These are phyloP conservation scores for Cheilosia impressa DNA, from an alignment of 2,888 invertebrate species.

Conservation along the genomic window DNA sequence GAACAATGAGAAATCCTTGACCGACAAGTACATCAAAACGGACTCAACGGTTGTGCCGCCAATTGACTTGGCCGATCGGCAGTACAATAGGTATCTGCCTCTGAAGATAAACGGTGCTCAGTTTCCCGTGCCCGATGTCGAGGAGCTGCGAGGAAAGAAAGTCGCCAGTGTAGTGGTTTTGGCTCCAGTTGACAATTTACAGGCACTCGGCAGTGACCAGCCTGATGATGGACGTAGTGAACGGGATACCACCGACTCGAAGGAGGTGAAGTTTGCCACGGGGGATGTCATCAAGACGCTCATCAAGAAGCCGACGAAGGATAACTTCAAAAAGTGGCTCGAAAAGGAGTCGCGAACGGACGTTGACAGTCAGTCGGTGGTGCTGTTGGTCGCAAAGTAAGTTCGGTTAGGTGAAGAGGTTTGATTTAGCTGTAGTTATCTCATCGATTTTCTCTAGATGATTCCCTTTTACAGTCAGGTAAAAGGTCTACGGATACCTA, in stretches of 20 bases:
- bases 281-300: constrained; percentile 91
- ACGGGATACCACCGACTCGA: constrained; percentile 86
- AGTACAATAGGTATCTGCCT: constrained; percentile 93
- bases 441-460: too few relatives aligned
- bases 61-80: constrained; percentile 89
- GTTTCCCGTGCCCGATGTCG: constrained; percentile 92
- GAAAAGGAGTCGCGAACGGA: constrained; percentile 90
- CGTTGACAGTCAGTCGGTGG: constrained; percentile 91
- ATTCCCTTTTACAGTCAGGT: too few relatives aligned
- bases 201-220: constrained; percentile 77
- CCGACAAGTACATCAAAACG: constrained; percentile 88
- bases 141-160: constrained; percentile 89
- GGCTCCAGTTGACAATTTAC: constrained; percentile 90
- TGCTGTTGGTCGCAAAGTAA: constrained; percentile 92
- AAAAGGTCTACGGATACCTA: too few relatives aligned
- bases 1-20: constrained; percentile 89
- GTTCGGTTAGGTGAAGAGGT: constrained; percentile 78
- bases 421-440: too few relatives aligned
- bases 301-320: constrained; percentile 89
- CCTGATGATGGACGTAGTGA: constrained; percentile 84
- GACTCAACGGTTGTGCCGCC: constrained; percentile 90
- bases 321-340: constrained; percentile 92
- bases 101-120: constrained; percentile 93
- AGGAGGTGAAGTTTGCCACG: constrained; percentile 89
- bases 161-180: constrained; percentile 94